Conservation (phyloP, 2,113 vertebrate genomes). For the Eclectus roratus region DNA sequence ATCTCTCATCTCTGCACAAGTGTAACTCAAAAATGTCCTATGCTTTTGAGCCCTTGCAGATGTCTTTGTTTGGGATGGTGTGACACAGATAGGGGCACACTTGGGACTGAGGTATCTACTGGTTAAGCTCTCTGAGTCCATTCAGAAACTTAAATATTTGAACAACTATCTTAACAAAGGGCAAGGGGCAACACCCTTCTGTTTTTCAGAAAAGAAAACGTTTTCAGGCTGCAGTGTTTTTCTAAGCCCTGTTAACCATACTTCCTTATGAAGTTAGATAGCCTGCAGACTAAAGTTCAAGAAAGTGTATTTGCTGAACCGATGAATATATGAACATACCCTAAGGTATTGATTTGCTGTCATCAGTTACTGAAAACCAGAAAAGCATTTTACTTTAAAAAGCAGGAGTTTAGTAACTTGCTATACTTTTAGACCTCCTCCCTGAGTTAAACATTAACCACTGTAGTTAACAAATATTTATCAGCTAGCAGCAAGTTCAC, state of each 20-base stretch:
- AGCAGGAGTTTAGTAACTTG: neutral
- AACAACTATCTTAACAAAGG: slow-evolving; percentile 39
- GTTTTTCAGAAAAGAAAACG: slow-evolving; percentile 43
- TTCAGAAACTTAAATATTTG: slow-evolving; percentile 61
- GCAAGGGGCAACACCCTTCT: slow-evolving; percentile 9
- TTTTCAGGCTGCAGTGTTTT: slow-evolving; percentile 27
- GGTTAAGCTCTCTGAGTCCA: neutral
- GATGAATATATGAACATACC: neutral
- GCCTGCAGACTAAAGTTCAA: slow-evolving; percentile 31
- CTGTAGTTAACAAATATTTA: slow-evolving; percentile 30
- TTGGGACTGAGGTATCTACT: neutral
- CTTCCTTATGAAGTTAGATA: slow-evolving; percentile 4
- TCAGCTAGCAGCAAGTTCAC: slow-evolving; percentile 3
- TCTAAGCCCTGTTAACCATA: neutral
- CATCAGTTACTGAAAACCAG: neutral
- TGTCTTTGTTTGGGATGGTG: neutral
- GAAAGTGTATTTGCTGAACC: slow-evolving; percentile 1
- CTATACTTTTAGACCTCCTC: neutral
- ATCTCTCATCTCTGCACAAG: neutral
- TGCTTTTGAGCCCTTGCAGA: neutral
- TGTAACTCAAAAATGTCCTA: neutral
- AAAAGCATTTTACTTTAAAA: neutral
- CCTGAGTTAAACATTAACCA: slow-evolving; percentile 17
- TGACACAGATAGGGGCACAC: neutral
- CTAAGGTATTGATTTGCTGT: slow-evolving; percentile 1